phyloP scores from a whole-genome alignment of 2,888 invertebrate genomes.

The Epinotia demarniana region DNA sequence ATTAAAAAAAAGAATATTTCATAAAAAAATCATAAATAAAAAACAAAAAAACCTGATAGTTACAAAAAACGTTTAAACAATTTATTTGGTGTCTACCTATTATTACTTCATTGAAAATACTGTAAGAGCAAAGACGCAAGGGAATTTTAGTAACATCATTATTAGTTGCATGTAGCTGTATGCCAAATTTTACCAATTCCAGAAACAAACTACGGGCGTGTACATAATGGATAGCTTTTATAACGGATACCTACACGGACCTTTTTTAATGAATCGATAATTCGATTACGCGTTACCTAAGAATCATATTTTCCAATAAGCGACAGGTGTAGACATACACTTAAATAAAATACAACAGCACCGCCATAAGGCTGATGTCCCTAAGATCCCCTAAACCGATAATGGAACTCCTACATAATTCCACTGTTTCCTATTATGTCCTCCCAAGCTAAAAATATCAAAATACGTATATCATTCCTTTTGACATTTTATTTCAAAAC shows the following conservation, averaged over 20 bases:
- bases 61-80: too few relatives aligned
- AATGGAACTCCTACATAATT: conserved; percentile 25
- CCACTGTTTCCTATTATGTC: conserved; percentile 16
- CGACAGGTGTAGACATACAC: conserved; percentile 29
- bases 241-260: neutral
- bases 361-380: conserved; percentile 33
- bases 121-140: neutral
- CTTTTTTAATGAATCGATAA: neutral
- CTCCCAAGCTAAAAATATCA: conserved; percentile 31
- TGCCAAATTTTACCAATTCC: too few relatives aligned
- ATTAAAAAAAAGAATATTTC: too few relatives aligned
- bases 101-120: neutral
- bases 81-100: too few relatives aligned
- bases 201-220: neutral
- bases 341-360: conserved; percentile 29
- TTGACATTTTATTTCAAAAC: conserved; percentile 69
- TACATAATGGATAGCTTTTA: neutral
- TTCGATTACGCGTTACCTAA: conserved; percentile 10
- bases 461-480: conserved; percentile 47
- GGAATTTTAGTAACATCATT: neutral
- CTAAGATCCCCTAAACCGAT: conserved; percentile 37
- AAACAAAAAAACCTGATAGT: too few relatives aligned
- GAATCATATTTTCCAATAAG: neutral
- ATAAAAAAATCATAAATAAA: too few relatives aligned
- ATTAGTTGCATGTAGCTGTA: neutral